Conservation (phyloP, 2,113 vertebrate genomes). For the Heliornis fulica region DNA sequence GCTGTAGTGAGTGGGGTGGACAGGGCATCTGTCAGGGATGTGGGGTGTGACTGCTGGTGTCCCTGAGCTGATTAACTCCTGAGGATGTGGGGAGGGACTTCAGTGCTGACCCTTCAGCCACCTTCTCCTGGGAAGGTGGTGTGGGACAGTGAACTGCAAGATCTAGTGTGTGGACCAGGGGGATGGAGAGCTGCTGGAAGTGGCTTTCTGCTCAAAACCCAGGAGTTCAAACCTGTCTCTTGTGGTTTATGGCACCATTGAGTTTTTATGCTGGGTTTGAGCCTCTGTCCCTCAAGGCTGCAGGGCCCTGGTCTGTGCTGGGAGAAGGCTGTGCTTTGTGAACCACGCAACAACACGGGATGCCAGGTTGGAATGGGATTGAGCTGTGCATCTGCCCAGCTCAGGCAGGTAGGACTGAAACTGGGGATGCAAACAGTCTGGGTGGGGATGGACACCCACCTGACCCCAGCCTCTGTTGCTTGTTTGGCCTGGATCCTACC, state of each 20-base stretch:
- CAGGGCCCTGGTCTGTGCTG: neutral
- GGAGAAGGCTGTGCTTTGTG: neutral
- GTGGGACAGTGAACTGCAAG: neutral
- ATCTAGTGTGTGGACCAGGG: neutral
- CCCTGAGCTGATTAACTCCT: fast-evolving
- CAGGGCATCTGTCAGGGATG: fast-evolving
- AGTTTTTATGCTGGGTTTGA: neutral
- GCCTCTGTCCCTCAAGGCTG: neutral
- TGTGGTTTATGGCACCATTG: neutral
- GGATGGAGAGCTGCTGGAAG: neutral
- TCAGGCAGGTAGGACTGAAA: neutral
- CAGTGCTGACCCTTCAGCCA: neutral
- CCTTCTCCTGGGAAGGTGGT: neutral
- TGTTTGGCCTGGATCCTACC: neutral
- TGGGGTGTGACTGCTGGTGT: neutral
- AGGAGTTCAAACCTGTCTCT: neutral
- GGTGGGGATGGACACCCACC: neutral
- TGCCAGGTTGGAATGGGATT: fast-evolving
- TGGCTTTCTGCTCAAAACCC: neutral
- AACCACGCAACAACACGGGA: neutral
- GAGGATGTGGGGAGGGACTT: neutral
- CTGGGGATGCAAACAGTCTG: fast-evolving
- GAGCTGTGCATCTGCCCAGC: neutral
- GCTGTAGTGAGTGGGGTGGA: neutral
- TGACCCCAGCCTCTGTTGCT: neutral